Evolutionary conservation across 2,888 invertebrate genomes (phyloP).

Genomic region (Bruchidius siliquastri): DNA sequence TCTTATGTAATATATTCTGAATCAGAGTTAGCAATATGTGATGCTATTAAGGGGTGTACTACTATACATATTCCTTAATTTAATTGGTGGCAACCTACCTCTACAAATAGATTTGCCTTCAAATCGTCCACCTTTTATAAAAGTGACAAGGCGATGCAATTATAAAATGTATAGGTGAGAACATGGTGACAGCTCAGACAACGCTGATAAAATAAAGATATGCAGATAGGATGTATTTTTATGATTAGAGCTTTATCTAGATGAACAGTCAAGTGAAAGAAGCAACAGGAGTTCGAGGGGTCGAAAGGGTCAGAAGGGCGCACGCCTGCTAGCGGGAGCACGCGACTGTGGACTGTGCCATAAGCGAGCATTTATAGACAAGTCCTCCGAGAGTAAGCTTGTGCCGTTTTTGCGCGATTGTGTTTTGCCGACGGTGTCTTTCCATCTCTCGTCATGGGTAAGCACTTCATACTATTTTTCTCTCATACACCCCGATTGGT

Average conservation of each 20-base stretch:
- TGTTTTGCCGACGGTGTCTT: slow-evolving; percentile 19
- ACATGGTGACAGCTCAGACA: neutral
- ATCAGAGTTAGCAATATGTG: too few relatives aligned
- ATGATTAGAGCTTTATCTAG: slow-evolving; percentile 33
- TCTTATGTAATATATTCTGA: too few relatives aligned
- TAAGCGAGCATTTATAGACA: slow-evolving; percentile 42
- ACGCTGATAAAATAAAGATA: neutral
- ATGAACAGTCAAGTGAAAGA: slow-evolving; percentile 46
- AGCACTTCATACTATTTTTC: slow-evolving; percentile 11
- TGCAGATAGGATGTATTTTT: slow-evolving; percentile 4
- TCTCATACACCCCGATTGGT: neutral
- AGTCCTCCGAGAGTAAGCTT: slow-evolving; percentile 34
- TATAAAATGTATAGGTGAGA: too few relatives aligned
- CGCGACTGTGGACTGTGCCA: slow-evolving; percentile 44
- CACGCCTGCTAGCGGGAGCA: slow-evolving; percentile 47
- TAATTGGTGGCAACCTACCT: too few relatives aligned
- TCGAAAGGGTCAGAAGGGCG: slow-evolving; percentile 51
- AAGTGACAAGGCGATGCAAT: too few relatives aligned
- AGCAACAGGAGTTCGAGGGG: slow-evolving; percentile 45
- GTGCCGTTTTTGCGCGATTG: slow-evolving; percentile 24
- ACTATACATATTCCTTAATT: too few relatives aligned
- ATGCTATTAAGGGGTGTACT: too few relatives aligned
- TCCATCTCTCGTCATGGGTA: slow-evolving; percentile 13
- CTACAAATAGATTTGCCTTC: too few relatives aligned
- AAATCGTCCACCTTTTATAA: too few relatives aligned